phyloP scores from a whole-genome alignment of 2,797 vertebrate species.

The Typhlichthys subterraneus region DNA sequence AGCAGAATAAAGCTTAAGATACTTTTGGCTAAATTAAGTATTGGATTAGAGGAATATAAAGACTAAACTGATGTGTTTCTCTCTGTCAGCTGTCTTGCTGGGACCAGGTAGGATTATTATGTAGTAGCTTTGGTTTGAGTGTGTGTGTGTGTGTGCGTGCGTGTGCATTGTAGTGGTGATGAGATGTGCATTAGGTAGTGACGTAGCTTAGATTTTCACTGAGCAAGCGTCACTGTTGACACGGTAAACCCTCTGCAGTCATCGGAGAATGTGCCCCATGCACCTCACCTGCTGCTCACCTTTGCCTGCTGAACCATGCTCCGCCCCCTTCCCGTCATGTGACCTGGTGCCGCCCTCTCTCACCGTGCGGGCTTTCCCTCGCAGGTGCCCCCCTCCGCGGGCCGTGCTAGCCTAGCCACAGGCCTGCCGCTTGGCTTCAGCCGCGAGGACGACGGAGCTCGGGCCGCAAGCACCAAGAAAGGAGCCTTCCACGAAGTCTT shows the following conservation, averaged over 20 bases:
- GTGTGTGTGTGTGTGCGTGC: conserved; percentile 51
- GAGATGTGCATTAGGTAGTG: conserved; percentile 3
- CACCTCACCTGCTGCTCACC: no score
- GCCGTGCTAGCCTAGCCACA: conserved; percentile 73
- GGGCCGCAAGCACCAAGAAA: conserved; percentile 87
- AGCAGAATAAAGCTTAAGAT: no score
- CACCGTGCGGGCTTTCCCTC: background rate
- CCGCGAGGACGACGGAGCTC: conserved; percentile 87
- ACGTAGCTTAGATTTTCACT: no score
- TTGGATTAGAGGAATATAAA: no score
- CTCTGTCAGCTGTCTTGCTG: conserved; percentile 87
- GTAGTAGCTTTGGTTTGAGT: conserved; percentile 61
- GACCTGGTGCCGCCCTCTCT: background rate
- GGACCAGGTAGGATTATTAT: conserved; percentile 83
- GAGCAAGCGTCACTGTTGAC: no score
- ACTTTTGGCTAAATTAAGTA: no score
- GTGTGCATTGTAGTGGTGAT: conserved; percentile 15
- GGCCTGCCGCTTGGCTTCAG: conserved; percentile 72
- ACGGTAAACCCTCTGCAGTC: no score
- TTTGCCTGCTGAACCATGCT: no score
- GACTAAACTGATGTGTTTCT: conserved; percentile 66
- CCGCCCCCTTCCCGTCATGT: background rate
- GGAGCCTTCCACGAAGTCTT: conserved; percentile 95
- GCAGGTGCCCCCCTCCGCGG: conserved; percentile 76
- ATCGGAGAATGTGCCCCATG: no score